Evolutionary conservation across 2,113 vertebrate genomes (phyloP), one percentile per base, ranked within the genome.

Genomic region (Elachura formosa): DNA sequence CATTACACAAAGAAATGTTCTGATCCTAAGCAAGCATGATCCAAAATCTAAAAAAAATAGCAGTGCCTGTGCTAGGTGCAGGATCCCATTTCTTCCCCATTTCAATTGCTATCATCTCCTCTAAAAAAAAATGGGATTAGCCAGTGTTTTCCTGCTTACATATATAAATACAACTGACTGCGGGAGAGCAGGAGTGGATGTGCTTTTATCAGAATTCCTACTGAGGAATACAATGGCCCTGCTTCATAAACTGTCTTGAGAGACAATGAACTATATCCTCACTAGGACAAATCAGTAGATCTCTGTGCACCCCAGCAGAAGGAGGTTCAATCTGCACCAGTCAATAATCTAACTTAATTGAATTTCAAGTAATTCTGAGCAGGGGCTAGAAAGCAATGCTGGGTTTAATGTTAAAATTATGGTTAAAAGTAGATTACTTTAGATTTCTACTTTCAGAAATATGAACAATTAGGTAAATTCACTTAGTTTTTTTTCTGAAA

Each of bases 1-100:
- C 64, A 55, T 83, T 33, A 73, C 78, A 96, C 63, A 94, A 82
- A 94, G 51, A 81, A 92, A 80, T 64, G 49, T 85, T 83, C 55
- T 88, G 78, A 87, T 87, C 36, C 82, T 71, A 79, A 89, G 59
- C 33, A 87, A 83, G 72, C 64, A 38, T 25, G 68, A 91, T 67
- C 74, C 78, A 86, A 82, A 90, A n/a, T 56, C 29, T 14, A 12
- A 62, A 73, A 64, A 45, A 80, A 43, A 26, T 2, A 43, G 36
- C 6, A 5, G 52, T 71, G 40, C n/a, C 36, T 64, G 15, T 34
- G 63, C 21, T 63, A 59, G 40, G 36, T 45, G 22, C 13, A 55
- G 48, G 36, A 89, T 69, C 18, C 33, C 28, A 26, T 58, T 92
- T 69, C 51, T 66, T 20, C 33, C 33, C n/a, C 58, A 26, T 64